phyloP scores from a whole-genome alignment of 2,113 vertebrate genomes.

The Nothoprocta perdicaria region DNA sequence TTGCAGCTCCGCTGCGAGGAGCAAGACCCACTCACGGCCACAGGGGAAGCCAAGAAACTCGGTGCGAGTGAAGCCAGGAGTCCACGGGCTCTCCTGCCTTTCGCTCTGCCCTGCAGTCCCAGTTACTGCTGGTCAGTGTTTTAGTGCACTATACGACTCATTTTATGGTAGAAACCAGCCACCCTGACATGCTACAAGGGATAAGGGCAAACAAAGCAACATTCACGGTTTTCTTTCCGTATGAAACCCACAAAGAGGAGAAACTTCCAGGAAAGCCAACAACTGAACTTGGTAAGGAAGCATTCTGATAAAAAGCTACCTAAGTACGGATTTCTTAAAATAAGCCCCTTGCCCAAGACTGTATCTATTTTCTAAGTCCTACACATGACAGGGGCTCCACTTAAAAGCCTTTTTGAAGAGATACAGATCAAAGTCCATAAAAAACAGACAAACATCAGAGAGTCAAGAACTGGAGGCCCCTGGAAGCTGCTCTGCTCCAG shows the following conservation, averaged over 20 bases:
- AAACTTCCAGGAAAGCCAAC: neutral
- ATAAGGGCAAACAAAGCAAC: neutral
- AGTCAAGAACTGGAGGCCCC: neutral
- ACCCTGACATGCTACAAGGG: neutral
- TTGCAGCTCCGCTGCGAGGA: neutral
- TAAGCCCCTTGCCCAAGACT: neutral
- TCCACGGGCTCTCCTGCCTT: neutral
- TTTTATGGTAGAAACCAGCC: neutral
- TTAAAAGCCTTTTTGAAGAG: neutral
- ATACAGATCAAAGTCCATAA: fast-evolving
- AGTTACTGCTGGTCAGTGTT: neutral
- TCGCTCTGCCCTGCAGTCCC: neutral
- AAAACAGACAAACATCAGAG: neutral
- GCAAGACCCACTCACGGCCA: fast-evolving
- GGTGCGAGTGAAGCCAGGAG: neutral
- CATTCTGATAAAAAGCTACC: neutral
- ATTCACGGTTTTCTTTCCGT: neutral
- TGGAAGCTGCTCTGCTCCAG: neutral
- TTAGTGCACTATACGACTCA: neutral
- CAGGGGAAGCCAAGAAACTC: neutral
- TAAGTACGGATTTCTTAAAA: neutral
- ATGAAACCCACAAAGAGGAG: neutral
- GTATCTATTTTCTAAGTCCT: neutral
- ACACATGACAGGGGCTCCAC: neutral
- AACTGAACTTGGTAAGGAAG: neutral